Evolutionary conservation across 2,113 vertebrate genomes (phyloP).

Genomic region (Acrocephalus arundinaceus): DNA sequence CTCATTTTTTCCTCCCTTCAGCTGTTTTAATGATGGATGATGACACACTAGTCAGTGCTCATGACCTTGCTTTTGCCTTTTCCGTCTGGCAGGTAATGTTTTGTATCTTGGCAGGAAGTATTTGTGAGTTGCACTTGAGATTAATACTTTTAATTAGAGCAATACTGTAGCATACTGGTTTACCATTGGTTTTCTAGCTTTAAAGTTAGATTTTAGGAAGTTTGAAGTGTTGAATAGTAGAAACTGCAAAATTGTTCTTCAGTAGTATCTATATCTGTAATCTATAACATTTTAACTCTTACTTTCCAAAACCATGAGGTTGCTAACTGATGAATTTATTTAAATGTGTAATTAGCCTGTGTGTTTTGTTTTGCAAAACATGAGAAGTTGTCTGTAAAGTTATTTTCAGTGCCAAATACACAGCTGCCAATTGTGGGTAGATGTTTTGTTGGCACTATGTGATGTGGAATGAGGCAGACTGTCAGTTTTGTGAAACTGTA

Average conservation of each 20-base stretch:
- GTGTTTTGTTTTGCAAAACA: neutral
- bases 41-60: conserved; percentile 88
- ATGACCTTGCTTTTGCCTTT: conserved; percentile 91
- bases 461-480: neutral
- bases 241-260: neutral
- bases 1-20: conserved; percentile 42
- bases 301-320: neutral
- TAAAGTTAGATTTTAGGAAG: neutral
- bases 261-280: neutral
- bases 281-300: neutral
- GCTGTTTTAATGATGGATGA: conserved; percentile 95
- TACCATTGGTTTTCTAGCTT: neutral
- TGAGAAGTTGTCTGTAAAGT: neutral
- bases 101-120: neutral
- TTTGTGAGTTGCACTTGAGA: neutral
- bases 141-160: neutral
- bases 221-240: neutral
- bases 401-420: neutral
- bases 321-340: neutral
- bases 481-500: neutral
- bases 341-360: neutral
- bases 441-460: neutral
- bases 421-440: neutral
- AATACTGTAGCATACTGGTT: neutral
- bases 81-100: conserved; percentile 94